Evolutionary conservation across 2,113 vertebrate species (phyloP).

Genomic region (Aldabrachelys gigantea): DNA sequence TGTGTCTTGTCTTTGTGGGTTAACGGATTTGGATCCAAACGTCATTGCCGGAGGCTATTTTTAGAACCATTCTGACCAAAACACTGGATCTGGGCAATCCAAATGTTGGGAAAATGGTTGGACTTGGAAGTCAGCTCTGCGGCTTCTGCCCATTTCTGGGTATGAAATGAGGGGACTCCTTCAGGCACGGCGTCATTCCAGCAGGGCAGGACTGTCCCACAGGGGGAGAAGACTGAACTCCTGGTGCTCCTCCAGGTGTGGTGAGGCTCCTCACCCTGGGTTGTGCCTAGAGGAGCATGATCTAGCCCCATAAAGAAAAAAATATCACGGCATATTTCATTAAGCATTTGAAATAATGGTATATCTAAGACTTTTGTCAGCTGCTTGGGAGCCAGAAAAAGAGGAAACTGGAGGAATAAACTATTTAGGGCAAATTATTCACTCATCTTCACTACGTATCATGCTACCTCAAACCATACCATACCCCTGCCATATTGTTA

Average conservation of each 20-base stretch:
- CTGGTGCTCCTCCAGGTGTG: no score
- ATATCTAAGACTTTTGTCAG: accelerated
- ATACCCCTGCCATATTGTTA: background rate
- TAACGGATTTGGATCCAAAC: background rate
- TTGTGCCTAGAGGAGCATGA: background rate
- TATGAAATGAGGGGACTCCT: background rate
- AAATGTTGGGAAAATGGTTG: background rate
- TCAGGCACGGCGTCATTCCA: background rate
- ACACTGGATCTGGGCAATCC: background rate
- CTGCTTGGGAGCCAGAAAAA: accelerated
- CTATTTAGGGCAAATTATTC: background rate
- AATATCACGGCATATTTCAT: background rate
- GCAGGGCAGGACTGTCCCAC: background rate
- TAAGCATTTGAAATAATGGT: background rate
- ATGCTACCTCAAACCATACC: background rate
- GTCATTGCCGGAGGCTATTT: background rate
- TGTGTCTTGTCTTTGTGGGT: background rate
- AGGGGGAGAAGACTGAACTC: background rate
- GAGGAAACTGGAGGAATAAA: accelerated
- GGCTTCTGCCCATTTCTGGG: background rate
- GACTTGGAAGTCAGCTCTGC: background rate
- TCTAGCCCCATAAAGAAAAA: background rate
- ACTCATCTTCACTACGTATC: background rate
- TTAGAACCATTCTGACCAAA: background rate
- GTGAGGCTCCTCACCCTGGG: background rate